Evolutionary conservation across 1,140 invertebrate genomes (phyloP), one percentile per base, ranked within the genome.

Genomic region (Probaryconus sp.): DNA sequence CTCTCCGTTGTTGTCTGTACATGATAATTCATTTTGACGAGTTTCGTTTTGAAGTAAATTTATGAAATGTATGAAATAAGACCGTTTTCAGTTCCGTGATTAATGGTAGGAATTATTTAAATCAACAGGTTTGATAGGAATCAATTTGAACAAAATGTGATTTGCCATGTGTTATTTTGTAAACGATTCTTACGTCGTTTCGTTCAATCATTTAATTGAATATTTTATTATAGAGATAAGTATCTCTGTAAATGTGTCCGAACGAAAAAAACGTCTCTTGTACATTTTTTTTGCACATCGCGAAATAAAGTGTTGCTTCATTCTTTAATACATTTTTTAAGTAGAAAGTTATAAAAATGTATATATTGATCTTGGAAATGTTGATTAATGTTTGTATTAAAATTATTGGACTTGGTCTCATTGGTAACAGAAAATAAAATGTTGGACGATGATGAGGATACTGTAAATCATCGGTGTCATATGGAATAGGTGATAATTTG

Each of bases 1-100:
- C 48, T 26, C 40, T 26, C n/a, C 30, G 35, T 18, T 5, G 48
- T 47, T 13, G 58, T 31, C 48, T 24, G 61, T 33, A 55, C 67
- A 56, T 67, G 67, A 76, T 60, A 67, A 56, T 71, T 63, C 63
- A 71, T 67, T 76, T 68, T 58, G 67, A 76, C 67, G 42, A 47
- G 50, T 16, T 55, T 58, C 56, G 61, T 63, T 67, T 71, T 71
- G 55, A 71, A 64, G 61, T 48, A 67, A 67, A 73, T 73, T 61
- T 61, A 67, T 73, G 61, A 73, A 73, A 60, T 55, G 67, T 67
- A 48, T 47, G 61, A 72, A 30, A 65, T 64, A 55, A 64, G 31
- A 56, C 11, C 21, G 26, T 18, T 50, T 6, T 16, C 30, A 50
- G 30, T 48, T 5, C 5, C 16, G 53, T 67, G 61, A 73, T 67